phyloP scores from a whole-genome alignment of 2,113 vertebrate genomes.

The Pseudorasbora parva region DNA sequence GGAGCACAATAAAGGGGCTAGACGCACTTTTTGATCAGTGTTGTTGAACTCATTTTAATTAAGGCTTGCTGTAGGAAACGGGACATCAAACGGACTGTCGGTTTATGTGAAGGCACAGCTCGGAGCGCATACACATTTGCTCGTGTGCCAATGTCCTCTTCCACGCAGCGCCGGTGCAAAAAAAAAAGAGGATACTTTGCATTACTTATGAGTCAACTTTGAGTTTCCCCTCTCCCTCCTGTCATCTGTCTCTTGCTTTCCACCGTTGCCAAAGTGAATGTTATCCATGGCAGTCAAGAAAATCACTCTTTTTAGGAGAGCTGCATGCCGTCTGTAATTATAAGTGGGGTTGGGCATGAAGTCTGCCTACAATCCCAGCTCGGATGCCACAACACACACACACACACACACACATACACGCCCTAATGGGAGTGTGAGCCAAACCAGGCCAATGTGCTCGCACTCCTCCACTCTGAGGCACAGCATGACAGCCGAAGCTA shows the following conservation, averaged over 20 bases:
- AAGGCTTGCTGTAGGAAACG: slow-evolving; percentile 63
- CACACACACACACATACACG: slow-evolving; percentile 31
- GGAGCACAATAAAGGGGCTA: slow-evolving; percentile 52
- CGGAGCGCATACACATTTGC: slow-evolving; percentile 7
- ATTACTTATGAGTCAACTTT: slow-evolving; percentile 50
- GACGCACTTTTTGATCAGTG: slow-evolving; percentile 60
- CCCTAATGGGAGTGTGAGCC: slow-evolving; percentile 51
- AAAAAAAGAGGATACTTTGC: slow-evolving; percentile 55
- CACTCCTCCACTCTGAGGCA: slow-evolving; percentile 49
- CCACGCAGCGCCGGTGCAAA: slow-evolving; percentile 10
- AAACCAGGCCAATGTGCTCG: slow-evolving; percentile 62
- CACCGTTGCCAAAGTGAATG: slow-evolving; percentile 64
- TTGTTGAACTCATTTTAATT: slow-evolving; percentile 68
- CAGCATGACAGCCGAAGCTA: slow-evolving; percentile 52
- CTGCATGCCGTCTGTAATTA: slow-evolving; percentile 81
- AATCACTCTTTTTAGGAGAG: slow-evolving; percentile 66
- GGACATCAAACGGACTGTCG: slow-evolving; percentile 68
- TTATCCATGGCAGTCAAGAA: slow-evolving; percentile 68
- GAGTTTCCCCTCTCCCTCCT: slow-evolving; percentile 26
- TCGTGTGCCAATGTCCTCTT: background rate
- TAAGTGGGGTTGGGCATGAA: slow-evolving; percentile 70
- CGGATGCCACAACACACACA: slow-evolving; percentile 56
- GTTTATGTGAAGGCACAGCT: slow-evolving; percentile 47
- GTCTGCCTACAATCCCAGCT: slow-evolving; percentile 66
- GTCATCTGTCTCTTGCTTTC: slow-evolving; percentile 57